phyloP scores from a whole-genome alignment of 2,888 invertebrate genomes.

The Lasioglossum morio region DNA sequence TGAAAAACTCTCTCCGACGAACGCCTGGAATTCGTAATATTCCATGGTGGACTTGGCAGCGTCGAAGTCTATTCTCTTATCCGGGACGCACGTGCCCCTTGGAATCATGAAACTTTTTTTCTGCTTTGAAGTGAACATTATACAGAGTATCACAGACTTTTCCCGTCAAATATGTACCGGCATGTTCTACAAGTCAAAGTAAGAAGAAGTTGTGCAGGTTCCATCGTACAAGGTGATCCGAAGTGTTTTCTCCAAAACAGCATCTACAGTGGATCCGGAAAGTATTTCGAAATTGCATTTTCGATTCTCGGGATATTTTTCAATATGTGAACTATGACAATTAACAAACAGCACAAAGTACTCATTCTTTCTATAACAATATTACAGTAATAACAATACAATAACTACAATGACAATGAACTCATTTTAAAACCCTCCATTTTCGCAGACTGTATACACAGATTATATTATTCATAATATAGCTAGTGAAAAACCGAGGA shows the following conservation, averaged over 20 bases:
- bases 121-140: not conserved
- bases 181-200: not conserved
- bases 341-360: not conserved
- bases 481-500: too few species aligned
- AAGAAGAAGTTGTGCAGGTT: not conserved
- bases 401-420: too few species aligned
- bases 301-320: not conserved
- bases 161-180: not conserved
- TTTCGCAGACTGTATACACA: too few species aligned
- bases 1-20: constrained; percentile 16
- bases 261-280: not conserved
- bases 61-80: constrained; percentile 15
- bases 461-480: too few species aligned
- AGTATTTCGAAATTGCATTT: not conserved
- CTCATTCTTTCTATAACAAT: too few species aligned
- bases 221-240: not conserved
- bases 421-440: too few species aligned
- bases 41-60: constrained; percentile 19
- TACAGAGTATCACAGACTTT: not conserved
- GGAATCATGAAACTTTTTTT: constrained; percentile 34
- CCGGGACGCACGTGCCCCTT: not conserved
- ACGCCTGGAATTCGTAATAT: constrained; percentile 40
- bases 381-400: too few species aligned
- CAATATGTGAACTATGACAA: not conserved
- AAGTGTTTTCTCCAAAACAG: not conserved